A percentile compares a stretch with the other conserved stretches of the same genome.
These are phyloP conservation scores for Leptosomus discolor DNA, from an alignment of 2,113 vertebrate genomes.

Conservation along the genomic window DNA sequence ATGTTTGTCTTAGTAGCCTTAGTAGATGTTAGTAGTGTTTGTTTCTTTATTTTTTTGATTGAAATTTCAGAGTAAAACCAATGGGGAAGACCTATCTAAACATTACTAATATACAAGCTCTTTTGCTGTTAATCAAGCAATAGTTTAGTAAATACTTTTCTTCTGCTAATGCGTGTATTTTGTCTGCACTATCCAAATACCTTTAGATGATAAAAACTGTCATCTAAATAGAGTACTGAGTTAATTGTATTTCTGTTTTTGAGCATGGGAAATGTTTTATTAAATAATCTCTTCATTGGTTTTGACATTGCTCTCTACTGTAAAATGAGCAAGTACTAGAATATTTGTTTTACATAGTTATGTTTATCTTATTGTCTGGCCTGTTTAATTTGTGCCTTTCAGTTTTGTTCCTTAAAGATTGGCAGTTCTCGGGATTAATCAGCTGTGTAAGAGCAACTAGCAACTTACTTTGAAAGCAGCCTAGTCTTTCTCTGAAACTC, in stretches of 20 bases:
- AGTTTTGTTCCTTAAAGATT: neutral
- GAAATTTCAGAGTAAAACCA: neutral
- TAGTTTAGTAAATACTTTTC: neutral
- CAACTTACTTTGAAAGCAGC: neutral
- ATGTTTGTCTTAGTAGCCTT: neutral
- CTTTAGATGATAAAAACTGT: neutral
- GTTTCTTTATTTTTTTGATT: neutral
- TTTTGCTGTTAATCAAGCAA: neutral
- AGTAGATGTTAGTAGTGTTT: neutral
- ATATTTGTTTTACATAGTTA: neutral
- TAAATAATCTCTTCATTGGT: neutral
- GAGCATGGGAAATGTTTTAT: neutral
- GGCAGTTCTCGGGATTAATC: neutral
- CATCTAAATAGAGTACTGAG: neutral
- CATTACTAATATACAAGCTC: neutral
- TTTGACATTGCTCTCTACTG: neutral
- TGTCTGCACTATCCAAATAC: neutral
- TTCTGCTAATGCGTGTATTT: neutral
- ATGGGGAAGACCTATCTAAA: neutral
- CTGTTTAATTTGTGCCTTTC: neutral
- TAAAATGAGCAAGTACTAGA: neutral
- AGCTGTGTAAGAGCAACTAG: neutral
- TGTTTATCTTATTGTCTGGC: neutral
- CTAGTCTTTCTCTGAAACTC: neutral
- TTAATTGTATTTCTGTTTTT: neutral